Evolutionary conservation across 92 coral and sea anemone species (phyloP).

Genomic region (Paragorgia papillata): DNA sequence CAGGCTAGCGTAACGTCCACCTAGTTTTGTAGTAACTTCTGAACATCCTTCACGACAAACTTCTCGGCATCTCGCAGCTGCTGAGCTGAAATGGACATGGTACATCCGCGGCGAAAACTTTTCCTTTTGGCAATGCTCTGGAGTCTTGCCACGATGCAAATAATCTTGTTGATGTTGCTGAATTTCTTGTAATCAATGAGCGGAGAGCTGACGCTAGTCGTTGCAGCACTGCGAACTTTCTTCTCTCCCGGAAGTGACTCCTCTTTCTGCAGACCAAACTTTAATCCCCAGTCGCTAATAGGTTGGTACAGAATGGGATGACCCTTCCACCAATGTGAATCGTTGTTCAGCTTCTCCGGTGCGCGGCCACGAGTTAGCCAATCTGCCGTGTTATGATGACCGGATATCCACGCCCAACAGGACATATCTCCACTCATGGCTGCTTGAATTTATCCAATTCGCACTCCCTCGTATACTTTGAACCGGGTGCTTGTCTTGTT

Average conservation of each 20-base stretch:
- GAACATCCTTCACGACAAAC: conserved; percentile 61
- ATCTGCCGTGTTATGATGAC: conserved; percentile 14
- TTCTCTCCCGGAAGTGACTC: conserved; percentile 22
- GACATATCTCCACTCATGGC: conserved; percentile 17
- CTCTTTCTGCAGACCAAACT: not conserved
- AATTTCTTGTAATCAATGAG: conserved; percentile 13
- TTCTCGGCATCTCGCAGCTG: conserved; percentile 61
- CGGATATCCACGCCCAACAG: conserved; percentile 33
- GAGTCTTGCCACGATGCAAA: conserved; percentile 65
- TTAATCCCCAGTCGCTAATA: conserved; percentile 24
- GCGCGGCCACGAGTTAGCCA: conserved; percentile 22
- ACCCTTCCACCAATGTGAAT: conserved; percentile 28
- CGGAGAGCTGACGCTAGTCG: not conserved
- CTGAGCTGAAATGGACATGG: conserved; percentile 41
- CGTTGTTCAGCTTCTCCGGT: conserved; percentile 3
- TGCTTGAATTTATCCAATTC: conserved; percentile 51
- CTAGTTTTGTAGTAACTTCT: conserved; percentile 40
- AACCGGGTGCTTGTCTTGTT: no score
- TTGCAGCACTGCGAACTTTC: not conserved
- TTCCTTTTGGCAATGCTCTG: conserved; percentile 44
- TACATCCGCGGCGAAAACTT: conserved; percentile 52
- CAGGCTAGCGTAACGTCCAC: conserved; percentile 62
- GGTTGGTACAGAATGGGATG: conserved; percentile 11
- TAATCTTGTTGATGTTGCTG: conserved; percentile 47
- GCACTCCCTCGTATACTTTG: conserved; percentile 56